Evolutionary conservation across 35 echinoderm and acorn worm species (phyloP), one percentile per base, ranked within the genome.

Genomic region (Apostichopus japonicus): DNA sequence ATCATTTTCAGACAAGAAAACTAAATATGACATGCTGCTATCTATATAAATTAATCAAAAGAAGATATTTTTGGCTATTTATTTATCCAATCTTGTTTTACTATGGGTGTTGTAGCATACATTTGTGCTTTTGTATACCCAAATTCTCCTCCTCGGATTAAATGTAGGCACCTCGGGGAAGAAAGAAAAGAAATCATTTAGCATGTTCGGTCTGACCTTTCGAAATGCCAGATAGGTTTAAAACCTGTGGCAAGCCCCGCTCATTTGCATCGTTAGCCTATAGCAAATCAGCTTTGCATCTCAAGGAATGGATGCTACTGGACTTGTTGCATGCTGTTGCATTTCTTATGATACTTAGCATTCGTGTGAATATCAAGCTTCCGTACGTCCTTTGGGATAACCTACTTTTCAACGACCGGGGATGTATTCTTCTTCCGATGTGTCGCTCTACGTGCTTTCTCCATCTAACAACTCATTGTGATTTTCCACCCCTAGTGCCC

Each of bases 241-340:
- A 7, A 21, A 19, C 71, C 71, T 75, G 15, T 75, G 15, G 17
- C 6, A 75, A 75, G 71, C 71, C 71, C 17, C 71, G 7, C n/a
- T 23, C 71, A 75, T 75, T 75, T 75, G 71, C 71, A 75, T 75
- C 17, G 16, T 23, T 75, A 75, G 71, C 71, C 71, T n/a, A 19
- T 75, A 23, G 71, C 71, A 23, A 75, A 11, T 11, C 11, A 19
- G 11, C 63, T 67, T 5, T 10, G 63, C 19, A 67, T 67, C 63
- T 67, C 16, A 19, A 73, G 70, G 10, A 15, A n/a, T 61, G 13
- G 13, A 61, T 61, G 57, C 11, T 7, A 75, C 22, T 19, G 16
- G 15, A n/a, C 71, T 75, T n/a, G 71, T 75, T 75, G 71, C 71
- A 75, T 23, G 71, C 71, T 75, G 71, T 75, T 75, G 16, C 71